Evolutionary conservation across 2,888 invertebrate species (phyloP).

Genomic region (Acronicta aceris): DNA sequence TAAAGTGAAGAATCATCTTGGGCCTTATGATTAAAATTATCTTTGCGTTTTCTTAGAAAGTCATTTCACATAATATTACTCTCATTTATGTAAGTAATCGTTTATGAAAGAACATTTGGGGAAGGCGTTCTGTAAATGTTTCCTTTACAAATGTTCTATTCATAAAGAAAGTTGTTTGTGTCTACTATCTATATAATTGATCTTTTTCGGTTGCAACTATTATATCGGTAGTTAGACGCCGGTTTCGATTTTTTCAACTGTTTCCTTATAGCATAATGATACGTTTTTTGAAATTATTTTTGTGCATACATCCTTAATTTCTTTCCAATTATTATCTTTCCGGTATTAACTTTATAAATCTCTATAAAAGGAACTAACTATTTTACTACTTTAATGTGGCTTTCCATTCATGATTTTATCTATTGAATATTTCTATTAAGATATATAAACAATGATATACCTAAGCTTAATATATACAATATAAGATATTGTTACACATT

Average conservation of each 20-base stretch:
- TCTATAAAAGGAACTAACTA: background rate
- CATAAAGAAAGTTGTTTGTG: slow-evolving; percentile 45
- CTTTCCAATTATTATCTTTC: background rate
- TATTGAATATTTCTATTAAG: too few relatives aligned
- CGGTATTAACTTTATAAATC: background rate
- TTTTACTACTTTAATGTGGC: too few relatives aligned
- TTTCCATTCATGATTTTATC: too few relatives aligned
- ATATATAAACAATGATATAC: too few relatives aligned
- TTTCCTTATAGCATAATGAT: slow-evolving; percentile 4
- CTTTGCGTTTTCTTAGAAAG: slow-evolving; percentile 5
- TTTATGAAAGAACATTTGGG: slow-evolving; percentile 11
- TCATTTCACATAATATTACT: slow-evolving; percentile 1
- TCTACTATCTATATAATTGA: slow-evolving; percentile 43
- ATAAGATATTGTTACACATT: too few relatives aligned
- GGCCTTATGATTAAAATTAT: background rate
- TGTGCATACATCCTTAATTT: slow-evolving; percentile 7
- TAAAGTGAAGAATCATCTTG: background rate
- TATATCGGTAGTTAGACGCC: slow-evolving; percentile 18
- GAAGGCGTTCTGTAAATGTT: slow-evolving; percentile 3
- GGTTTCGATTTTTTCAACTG: slow-evolving; percentile 1
- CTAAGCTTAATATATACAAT: too few relatives aligned
- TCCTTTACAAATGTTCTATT: slow-evolving; percentile 32
- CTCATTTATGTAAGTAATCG: background rate
- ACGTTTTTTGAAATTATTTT: slow-evolving; percentile 1
- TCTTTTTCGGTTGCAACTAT: slow-evolving; percentile 39